Evolutionary conservation across 2,797 vertebrate genomes (phyloP).

Genomic region (Sebastes elongatus): DNA sequence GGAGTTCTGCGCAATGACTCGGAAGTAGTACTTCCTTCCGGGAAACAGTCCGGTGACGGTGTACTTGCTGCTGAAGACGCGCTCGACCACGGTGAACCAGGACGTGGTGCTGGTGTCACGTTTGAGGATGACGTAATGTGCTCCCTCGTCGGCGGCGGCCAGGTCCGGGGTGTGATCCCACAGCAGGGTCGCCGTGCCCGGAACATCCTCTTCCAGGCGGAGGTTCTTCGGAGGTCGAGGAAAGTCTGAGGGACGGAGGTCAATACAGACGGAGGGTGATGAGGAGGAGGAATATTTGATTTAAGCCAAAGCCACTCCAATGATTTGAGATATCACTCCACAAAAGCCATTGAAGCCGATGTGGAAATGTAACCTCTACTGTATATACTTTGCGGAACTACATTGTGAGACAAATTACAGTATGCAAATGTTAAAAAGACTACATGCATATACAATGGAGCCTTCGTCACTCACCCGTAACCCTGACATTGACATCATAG

Average conservation of each 20-base stretch:
- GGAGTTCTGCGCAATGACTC: conserved; percentile 72
- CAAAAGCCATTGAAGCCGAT: not conserved
- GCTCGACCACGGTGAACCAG: conserved; percentile 74
- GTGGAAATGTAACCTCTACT: rapidly evolving
- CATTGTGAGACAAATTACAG: not conserved
- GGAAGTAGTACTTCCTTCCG: conserved; percentile 80
- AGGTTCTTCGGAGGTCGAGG: conserved; percentile 69
- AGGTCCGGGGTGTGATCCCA: conserved; percentile 78
- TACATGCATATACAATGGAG: not conserved
- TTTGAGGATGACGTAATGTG: conserved; percentile 76
- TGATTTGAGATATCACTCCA: not conserved
- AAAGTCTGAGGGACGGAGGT: conserved; percentile 60
- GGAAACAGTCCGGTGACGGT: conserved; percentile 74
- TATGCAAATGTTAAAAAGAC: not conserved
- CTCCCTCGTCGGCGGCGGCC: conserved; percentile 54
- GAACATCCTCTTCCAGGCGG: conserved; percentile 74
- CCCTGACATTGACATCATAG: conserved; percentile 59
- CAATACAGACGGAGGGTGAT: not conserved
- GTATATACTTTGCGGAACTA: not conserved
- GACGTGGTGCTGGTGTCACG: conserved; percentile 70
- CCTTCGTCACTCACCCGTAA: conserved; percentile 62
- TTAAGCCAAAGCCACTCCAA: not conserved
- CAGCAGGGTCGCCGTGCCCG: conserved; percentile 72
- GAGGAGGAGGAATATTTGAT: not conserved
- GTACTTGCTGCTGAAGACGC: conserved; percentile 76